Conservation (phyloP, 2,797 vertebrate genomes). For the Odontamblyopus lacepedii region DNA sequence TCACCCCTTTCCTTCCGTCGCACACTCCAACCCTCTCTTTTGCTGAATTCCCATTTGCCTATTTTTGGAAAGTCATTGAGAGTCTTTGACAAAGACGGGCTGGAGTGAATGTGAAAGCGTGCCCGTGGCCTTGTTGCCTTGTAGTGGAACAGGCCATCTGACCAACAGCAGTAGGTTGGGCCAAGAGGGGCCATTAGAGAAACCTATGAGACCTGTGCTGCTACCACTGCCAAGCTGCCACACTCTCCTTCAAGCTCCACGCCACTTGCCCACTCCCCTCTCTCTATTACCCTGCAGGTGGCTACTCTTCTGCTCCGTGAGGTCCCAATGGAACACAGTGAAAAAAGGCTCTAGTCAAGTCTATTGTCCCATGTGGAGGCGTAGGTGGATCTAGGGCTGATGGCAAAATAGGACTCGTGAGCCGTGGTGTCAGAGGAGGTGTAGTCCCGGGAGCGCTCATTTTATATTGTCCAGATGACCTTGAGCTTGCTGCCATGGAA, state of each 20-base stretch:
- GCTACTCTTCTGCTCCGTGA: conserved; percentile 64
- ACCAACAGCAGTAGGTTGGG: conserved; percentile 72
- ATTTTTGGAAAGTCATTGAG: conserved; percentile 76
- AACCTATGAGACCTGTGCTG: conserved; percentile 62
- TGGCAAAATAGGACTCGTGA: conserved; percentile 63
- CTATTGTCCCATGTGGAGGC: conserved; percentile 39
- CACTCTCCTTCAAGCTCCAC: conserved; percentile 76
- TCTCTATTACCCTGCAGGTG: conserved; percentile 58
- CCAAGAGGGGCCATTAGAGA: conserved; percentile 67
- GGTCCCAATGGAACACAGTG: conserved; percentile 56
- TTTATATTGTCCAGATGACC: conserved; percentile 73
- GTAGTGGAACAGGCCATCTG: conserved; percentile 65
- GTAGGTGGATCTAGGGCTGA: conserved; percentile 39
- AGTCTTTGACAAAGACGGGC: conserved; percentile 80
- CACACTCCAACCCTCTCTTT: conserved; percentile 35
- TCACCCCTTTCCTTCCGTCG: conserved; percentile 48
- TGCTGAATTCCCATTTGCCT: conserved; percentile 66
- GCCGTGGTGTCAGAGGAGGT: conserved; percentile 61
- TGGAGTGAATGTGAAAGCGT: conserved; percentile 68
- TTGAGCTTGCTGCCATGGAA: conserved; percentile 69
- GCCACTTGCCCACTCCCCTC: conserved; percentile 48
- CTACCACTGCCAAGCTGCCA: conserved; percentile 58
- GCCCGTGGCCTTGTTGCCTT: conserved; percentile 67
- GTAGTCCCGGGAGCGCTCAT: conserved; percentile 59
- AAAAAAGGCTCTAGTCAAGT: conserved; percentile 56